Percentiles rank a stretch among this genome's conserved stretches.
phyloP scores from a whole-genome alignment of 2,113 vertebrate genomes.

The Saccopteryx bilineata region DNA sequence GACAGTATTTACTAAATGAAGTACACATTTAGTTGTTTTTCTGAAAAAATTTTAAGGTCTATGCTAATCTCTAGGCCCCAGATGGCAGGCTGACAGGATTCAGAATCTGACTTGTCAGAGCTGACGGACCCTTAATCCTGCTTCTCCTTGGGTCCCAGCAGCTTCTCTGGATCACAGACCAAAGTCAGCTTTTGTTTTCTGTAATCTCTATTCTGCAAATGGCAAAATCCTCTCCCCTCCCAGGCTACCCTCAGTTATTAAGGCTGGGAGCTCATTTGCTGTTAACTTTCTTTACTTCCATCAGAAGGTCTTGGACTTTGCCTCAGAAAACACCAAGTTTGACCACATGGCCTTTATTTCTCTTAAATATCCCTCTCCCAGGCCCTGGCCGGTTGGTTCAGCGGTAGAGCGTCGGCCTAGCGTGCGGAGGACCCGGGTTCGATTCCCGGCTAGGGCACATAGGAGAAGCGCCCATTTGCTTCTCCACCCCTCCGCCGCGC shows the following conservation, averaged over 20 bases:
- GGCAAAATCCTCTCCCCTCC: neutral
- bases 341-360: neutral
- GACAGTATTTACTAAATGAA: neutral
- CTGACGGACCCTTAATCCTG: neutral
- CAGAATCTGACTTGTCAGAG: neutral
- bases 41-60: neutral
- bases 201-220: neutral
- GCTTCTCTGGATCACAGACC: neutral
- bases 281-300: neutral
- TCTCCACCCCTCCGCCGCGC: too few species aligned
- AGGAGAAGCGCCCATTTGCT: too few species aligned
- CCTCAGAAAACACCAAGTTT: neutral
- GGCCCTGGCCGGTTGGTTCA: too few species aligned
- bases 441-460: too few species aligned
- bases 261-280: neutral
- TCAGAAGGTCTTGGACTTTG: neutral
- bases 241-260: neutral
- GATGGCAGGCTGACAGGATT: neutral
- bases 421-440: too few species aligned
- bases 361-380: neutral
- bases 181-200: neutral
- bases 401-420: too few species aligned
- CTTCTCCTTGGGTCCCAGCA: neutral
- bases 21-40: neutral
- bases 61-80: neutral